Percentiles rank a stretch among this genome's conserved stretches.
Conservation (phyloP, 2,113 vertebrate genomes). For the Tenrec ecaudatus region DNA sequence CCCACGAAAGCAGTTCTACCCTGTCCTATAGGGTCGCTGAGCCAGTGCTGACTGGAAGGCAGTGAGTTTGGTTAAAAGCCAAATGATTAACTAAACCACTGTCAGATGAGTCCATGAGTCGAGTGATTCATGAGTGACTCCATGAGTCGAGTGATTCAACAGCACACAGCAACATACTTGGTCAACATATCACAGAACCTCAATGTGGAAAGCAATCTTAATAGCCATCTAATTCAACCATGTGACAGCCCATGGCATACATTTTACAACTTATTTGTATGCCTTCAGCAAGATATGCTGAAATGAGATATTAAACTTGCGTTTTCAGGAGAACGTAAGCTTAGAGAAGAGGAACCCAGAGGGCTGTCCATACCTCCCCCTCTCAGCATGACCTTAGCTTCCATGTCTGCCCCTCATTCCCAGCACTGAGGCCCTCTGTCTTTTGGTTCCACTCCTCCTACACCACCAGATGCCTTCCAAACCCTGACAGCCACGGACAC, state of each 20-base stretch:
- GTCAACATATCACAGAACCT: slow-evolving; percentile 43
- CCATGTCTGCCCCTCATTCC: background rate
- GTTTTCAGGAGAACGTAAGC: slow-evolving; percentile 2
- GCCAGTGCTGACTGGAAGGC: no score
- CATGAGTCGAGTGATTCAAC: background rate
- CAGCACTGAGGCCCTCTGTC: background rate
- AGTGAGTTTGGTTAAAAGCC: background rate
- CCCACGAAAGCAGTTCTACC: background rate
- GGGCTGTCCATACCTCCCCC: background rate
- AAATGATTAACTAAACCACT: background rate
- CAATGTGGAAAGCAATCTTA: background rate
- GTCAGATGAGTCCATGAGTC: background rate
- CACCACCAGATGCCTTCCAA: slow-evolving; percentile 14
- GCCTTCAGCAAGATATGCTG: background rate
- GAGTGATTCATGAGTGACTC: background rate
- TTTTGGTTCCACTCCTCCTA: slow-evolving; percentile 27
- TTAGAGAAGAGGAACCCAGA: background rate
- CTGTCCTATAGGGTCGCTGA: background rate
- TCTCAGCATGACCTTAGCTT: background rate
- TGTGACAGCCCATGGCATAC: background rate
- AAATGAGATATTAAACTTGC: background rate
- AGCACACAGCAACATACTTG: background rate
- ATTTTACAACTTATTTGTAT: slow-evolving; percentile 32
- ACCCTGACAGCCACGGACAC: background rate
- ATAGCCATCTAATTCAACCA: background rate